These are phyloP conservation scores for Gorsachius magnificus DNA, from an alignment of 2,797 vertebrate genomes.

Conservation along the genomic window DNA sequence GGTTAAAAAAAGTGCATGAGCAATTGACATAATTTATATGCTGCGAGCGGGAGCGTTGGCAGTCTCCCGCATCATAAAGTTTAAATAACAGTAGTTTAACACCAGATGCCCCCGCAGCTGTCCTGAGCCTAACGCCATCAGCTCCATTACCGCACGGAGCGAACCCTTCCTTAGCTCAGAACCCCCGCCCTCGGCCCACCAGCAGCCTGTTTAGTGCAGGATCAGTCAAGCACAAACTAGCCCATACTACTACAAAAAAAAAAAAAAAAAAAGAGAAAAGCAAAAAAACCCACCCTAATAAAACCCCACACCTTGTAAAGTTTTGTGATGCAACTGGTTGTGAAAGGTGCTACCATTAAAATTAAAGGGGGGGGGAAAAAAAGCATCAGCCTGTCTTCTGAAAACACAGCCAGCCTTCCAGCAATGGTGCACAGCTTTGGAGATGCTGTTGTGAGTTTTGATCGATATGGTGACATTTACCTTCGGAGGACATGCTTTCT, in stretches of 20 bases:
- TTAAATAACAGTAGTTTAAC: slow-evolving; percentile 82
- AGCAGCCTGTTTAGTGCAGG: slow-evolving; percentile 11
- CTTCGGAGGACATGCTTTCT: background rate
- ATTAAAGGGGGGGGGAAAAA: background rate
- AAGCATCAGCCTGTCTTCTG: background rate
- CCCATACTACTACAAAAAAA: rapidly evolving
- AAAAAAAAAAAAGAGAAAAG: background rate
- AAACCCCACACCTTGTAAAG: background rate
- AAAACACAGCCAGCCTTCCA: background rate
- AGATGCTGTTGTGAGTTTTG: background rate
- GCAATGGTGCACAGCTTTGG: background rate
- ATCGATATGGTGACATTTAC: background rate
- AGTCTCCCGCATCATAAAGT: slow-evolving; percentile 84
- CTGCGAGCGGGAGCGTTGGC: slow-evolving; percentile 70
- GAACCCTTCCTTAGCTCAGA: slow-evolving; percentile 42
- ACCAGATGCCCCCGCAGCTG: slow-evolving; percentile 75
- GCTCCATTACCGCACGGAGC: slow-evolving; percentile 81
- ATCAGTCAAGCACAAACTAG: background rate
- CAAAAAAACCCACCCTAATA: background rate
- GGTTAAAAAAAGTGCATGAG: slow-evolving; percentile 89
- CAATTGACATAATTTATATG: slow-evolving; percentile 81
- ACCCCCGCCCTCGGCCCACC: slow-evolving; percentile 30
- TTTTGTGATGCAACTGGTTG: background rate
- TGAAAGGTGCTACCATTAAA: background rate
- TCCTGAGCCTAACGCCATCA: slow-evolving; percentile 79